Conservation (phyloP, 2,113 vertebrate genomes). For the Lipotes vexillifer region DNA sequence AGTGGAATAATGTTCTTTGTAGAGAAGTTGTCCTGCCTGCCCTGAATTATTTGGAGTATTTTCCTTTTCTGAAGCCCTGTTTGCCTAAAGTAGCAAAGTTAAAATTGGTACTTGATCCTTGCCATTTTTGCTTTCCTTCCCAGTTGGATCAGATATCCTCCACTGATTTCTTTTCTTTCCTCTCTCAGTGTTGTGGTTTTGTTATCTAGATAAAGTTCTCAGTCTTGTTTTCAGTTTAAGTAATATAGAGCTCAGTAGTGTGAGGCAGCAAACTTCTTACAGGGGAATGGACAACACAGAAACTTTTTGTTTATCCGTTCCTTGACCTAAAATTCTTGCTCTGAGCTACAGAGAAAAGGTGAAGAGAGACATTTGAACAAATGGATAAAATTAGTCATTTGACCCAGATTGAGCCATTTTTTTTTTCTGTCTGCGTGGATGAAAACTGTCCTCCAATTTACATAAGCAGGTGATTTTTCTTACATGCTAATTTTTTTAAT, state of each 20-base stretch:
- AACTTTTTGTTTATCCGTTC: slow-evolving; percentile 48
- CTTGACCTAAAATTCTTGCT: slow-evolving; percentile 62
- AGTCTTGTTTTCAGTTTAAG: slow-evolving; percentile 42
- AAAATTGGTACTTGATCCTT: slow-evolving; percentile 48
- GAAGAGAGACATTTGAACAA: slow-evolving; percentile 60
- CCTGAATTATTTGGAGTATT: slow-evolving; percentile 23
- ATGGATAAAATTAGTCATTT: slow-evolving; percentile 70
- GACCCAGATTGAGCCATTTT: slow-evolving; percentile 56
- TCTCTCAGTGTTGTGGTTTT: slow-evolving; percentile 16
- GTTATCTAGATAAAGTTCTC: neutral
- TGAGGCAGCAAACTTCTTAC: slow-evolving; percentile 37
- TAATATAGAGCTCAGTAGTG: slow-evolving; percentile 3
- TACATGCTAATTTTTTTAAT: slow-evolving; percentile 69
- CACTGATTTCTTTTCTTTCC: slow-evolving; percentile 45
- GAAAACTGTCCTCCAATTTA: slow-evolving; percentile 59
- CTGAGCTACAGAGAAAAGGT: slow-evolving; percentile 48
- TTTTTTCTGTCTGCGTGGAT: slow-evolving; percentile 9
- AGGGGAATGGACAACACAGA: slow-evolving; percentile 41
- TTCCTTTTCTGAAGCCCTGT: slow-evolving; percentile 25
- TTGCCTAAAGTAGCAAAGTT: slow-evolving; percentile 42
- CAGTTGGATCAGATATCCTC: slow-evolving; percentile 47
- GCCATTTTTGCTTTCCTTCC: slow-evolving; percentile 40
- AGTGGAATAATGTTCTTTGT: slow-evolving; percentile 16
- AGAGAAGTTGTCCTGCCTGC: slow-evolving; percentile 24
- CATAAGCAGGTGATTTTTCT: slow-evolving; percentile 71